Base-by-base conservation (phyloP, 53 echinoderm and acorn worm genomes). In the Mesocentrotus franciscanus region DNA sequence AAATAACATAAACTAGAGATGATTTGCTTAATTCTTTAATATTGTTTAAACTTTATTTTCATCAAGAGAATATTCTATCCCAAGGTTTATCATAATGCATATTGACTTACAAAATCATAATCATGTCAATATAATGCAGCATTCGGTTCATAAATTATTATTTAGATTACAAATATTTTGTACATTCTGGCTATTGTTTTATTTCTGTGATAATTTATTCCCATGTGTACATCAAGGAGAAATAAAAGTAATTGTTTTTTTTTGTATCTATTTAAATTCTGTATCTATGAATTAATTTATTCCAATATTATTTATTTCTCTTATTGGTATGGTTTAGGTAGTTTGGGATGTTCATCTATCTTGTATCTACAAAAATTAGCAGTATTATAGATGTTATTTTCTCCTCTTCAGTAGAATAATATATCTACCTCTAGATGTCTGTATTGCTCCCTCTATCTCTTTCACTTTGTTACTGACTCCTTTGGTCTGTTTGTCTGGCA, bases 251-350 rank as follows among this genome's bases (percentile, higher is more conserved):
- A 36, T 84, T 49, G 49, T 49, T 15, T 49, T 18, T 78, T 87
- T 87, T 59, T 49, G 49, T 49, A 4, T 49, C 13, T 78, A 59
- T 87, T 59, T 87, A 59, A 87, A 87, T 87, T 12, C 12, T 87
- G 24, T 18, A 87, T 87, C 57, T 87, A 59, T 87, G 64, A 87
- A 87, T 87, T 87, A 87, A 87, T 87, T 87, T 87, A 87, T 87
- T 87, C 87, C n/a, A 58, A 27, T 57, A 58, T 87, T 87, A 87
- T 87, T 87, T 87, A 87, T 87, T 87, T 87, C n/a, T n/a, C 12
- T 85, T 85, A n/a, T 85, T 7, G 15, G 87, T 85, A 85, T 83
- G 24, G 84, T 84, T 49, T 84, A 27, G 87, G 16, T 26, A 56
- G 12, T n/a, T 59, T 87, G n/a, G 87, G 18, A 56, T 56, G 29